Evolutionary conservation across 2,113 vertebrate genomes (phyloP), one percentile per base, ranked within the genome.

Genomic region (Prunella fulvescens): DNA sequence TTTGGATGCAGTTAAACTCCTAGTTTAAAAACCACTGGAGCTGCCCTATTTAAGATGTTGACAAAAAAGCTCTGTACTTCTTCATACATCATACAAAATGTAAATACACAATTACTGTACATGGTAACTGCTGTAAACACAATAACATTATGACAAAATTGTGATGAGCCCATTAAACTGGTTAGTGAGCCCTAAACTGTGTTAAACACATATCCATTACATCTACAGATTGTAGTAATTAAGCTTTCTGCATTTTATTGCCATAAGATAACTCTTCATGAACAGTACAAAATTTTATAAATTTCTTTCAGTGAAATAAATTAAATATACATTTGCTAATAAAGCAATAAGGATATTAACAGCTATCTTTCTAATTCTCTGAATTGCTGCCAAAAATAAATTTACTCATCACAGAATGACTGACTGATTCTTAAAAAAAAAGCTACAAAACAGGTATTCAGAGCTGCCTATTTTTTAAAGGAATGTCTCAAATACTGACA

Each of bases 121-220:
- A 31, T 37, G 22, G 1, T 64, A 86, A 86, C 44, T 45, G 51
- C 61, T 85, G 42, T 37, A 84, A 93, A 91, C 28, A 91, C 29
- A 81, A 2, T 39, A 84, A 87, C 35, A 74, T 81, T 78, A 42
- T 19, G 12, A 91, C 58, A 96, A 48, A 93, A 95, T 89, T 96
- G 86, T 81, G 42, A 93, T 71, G 87, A 65, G 47, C 35, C 77
- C 72, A 96, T 93, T 96, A 97, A 96, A 94, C 71, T 86, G 78
- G 88, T 94, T 84, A 97, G 87, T 92, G 93, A 96, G 87, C 93
- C 95, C 93, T 92, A 92, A 88, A 95, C 57, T 95, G n/a, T 61
- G 78, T 93, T 94, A 94, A 94, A 95, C 78, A 96, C 39, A 88
- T 26, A 76, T n/a, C 5, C 31, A 83, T 65, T 82, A 61, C 31